Conservation (phyloP, 2,113 vertebrate species). For the Pelodiscus sinensis region DNA sequence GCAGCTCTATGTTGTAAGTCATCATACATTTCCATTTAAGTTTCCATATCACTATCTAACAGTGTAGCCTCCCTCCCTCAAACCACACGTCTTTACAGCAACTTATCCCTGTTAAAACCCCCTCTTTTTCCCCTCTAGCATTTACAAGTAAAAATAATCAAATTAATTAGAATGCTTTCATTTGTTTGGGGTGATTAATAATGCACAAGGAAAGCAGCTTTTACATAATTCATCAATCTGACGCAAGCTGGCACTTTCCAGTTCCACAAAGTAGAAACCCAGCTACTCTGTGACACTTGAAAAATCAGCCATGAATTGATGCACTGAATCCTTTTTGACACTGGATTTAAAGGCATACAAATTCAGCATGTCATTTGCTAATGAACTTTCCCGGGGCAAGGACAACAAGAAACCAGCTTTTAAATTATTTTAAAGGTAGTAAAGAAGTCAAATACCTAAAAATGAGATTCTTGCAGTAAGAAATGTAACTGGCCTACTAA, state of each 20-base stretch:
- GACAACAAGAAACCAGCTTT: background rate
- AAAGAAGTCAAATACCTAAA: background rate
- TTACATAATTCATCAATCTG: conserved; percentile 84
- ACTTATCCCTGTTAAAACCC: background rate
- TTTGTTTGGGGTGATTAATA: conserved; percentile 83
- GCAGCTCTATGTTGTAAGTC: background rate
- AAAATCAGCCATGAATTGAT: conserved; percentile 61
- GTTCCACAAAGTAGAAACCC: conserved; percentile 53
- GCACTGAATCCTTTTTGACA: conserved; percentile 21
- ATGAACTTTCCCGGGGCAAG: conserved; percentile 20
- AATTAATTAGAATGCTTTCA: conserved; percentile 81
- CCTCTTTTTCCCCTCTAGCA: conserved; percentile 35
- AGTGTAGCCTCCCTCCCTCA: conserved; percentile 34
- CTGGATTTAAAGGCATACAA: conserved; percentile 18
- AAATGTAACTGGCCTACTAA: background rate
- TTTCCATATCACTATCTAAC: background rate
- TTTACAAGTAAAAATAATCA: conserved; percentile 73
- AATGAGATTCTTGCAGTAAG: background rate
- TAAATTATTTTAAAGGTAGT: background rate
- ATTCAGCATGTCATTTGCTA: conserved; percentile 36
- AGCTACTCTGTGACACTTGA: conserved; percentile 65
- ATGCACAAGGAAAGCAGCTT: conserved; percentile 74
- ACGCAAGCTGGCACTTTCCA: conserved; percentile 65
- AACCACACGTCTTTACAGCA: background rate
- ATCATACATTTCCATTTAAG: background rate